Base-by-base conservation (phyloP, 2,113 vertebrate species). In the Casuarius casuarius region DNA sequence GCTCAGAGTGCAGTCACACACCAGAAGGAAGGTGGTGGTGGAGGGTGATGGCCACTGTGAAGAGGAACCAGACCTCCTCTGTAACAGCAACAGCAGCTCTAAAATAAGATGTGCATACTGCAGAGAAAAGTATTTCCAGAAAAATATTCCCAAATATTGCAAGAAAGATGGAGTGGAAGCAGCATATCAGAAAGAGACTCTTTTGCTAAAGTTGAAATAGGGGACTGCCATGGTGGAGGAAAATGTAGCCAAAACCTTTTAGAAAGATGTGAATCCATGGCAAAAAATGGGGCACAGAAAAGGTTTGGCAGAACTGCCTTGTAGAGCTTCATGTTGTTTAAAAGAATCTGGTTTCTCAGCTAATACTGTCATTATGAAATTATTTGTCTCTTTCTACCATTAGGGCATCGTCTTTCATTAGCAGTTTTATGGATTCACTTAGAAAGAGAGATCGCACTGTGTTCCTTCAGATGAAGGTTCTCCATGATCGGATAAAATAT, bases 401-500 rank as follows among this genome's bases (percentile, higher is more conserved):
- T 72, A 79, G 17, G 48, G 20, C 52, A 89, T 49, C 33, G 12
- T 61, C 70, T 87, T 91, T 93, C 72, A 79, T 79, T 78, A 72
- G 84, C 25, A 70, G 52, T 66, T 89, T 85, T 92, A 87, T 3
- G 6, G 29, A 83, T 85, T 80, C 89, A 25, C 35, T 93, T 91
- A 83, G 54, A 52, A 73, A 93, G 29, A 92, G 26, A 87, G 56
- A 77, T 63, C 59, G 70, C 80, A 94, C 12, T n/a, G 12, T 72
- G 61, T 51, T 95, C 19, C 84, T 87, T 71, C 59, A 83, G 65
- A 68, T 84, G 54, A 63, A 2, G 7, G 3, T 63, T 87, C 66
- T 86, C 87, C 52, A 59, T 22, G 93, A 75, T 84, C 67, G 90
- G 84, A 93, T 68, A 46, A 84, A 97, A 95, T 40, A 77, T 28